Base-by-base conservation (phyloP, 2,113 vertebrate genomes). In the Ceyx melanurus region DNA sequence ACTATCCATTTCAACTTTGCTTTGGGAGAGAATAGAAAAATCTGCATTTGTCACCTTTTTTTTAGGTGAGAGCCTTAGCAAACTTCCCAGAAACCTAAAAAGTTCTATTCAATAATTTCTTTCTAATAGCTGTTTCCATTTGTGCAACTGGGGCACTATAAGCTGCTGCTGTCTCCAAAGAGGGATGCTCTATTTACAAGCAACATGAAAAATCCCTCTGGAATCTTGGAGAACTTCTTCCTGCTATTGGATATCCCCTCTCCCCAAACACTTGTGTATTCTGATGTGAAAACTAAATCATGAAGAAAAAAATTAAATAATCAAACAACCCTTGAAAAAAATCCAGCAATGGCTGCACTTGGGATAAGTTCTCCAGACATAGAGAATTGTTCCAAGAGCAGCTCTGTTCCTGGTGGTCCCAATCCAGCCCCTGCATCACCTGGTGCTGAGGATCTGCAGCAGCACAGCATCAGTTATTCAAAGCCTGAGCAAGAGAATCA, bases 401-500 rank as follows among this genome's bases (percentile, higher is more conserved):
- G 62, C 45, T 42, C 48, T 51, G n/a, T 54, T 46, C 4, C 29
- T 33, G n/a, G 54, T 22, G 56, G 57, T n/a, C 26, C 78, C 1
- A 2, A 42, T 91, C 67, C 67, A 93, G 81, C 14, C 74, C n/a
- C 17, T 48, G 37, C 33, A 81, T 70, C 2, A 3, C 28, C 65
- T 92, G 14, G 3, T n/a, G 56, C 35, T 56, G 68, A 51, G 35
- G 67, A 57, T 40, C 18, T 58, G 61, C 64, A 84, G 82, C 53
- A 53, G 83, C 53, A 16, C 46, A 31, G 70, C 42, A 86, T 67
- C 80, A 82, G 40, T 73, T 73, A 89, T 76, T 76, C 77, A 76
- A 79, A 90, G 54, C 37, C 81, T 62, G 62, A 76, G 82, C 43
- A 66, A 62, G 61, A 68, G 61, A 13, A 93, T 93, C 82, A 60